phyloP scores from a whole-genome alignment of 2,113 vertebrate genomes.

The Trinectes maculatus region DNA sequence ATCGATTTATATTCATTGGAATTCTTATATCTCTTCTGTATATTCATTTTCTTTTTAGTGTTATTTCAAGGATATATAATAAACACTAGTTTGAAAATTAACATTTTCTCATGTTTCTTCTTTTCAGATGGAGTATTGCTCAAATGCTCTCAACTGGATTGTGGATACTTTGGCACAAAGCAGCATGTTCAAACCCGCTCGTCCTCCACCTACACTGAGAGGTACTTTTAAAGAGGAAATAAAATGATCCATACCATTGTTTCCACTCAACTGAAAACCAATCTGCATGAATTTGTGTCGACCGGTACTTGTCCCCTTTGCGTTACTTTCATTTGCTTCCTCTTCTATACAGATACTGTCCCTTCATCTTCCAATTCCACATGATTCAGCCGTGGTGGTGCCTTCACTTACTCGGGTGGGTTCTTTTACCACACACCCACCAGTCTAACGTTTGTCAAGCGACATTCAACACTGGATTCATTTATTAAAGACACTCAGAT shows the following conservation, averaged over 20 bases:
- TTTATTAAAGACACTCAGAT: neutral
- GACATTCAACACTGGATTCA: constrained; percentile 5
- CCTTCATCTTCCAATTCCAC: constrained; percentile 39
- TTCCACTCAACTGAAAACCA: neutral
- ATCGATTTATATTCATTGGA: too few species aligned
- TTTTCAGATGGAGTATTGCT: constrained; percentile 86
- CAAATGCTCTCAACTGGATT: constrained; percentile 85
- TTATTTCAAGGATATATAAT: too few species aligned
- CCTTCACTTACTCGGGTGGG: constrained; percentile 12
- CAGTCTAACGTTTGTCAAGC: neutral
- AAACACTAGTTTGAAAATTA: too few species aligned
- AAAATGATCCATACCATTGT: neutral
- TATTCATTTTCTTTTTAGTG: too few species aligned
- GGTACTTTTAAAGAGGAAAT: constrained; percentile 38
- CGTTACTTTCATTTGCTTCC: neutral
- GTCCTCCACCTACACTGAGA: constrained; percentile 76
- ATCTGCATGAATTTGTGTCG: neutral
- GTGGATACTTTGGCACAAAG: constrained; percentile 84
- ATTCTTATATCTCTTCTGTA: too few species aligned
- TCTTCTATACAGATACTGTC: constrained; percentile 47
- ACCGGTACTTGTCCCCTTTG: neutral
- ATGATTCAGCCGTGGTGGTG: constrained; percentile 13
- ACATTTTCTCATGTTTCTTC: neutral
- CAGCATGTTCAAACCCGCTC: constrained; percentile 69
- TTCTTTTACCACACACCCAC: too few species aligned